Evolutionary conservation across 1,140 invertebrate genomes (phyloP).

Genomic region (Bombus confusus): DNA sequence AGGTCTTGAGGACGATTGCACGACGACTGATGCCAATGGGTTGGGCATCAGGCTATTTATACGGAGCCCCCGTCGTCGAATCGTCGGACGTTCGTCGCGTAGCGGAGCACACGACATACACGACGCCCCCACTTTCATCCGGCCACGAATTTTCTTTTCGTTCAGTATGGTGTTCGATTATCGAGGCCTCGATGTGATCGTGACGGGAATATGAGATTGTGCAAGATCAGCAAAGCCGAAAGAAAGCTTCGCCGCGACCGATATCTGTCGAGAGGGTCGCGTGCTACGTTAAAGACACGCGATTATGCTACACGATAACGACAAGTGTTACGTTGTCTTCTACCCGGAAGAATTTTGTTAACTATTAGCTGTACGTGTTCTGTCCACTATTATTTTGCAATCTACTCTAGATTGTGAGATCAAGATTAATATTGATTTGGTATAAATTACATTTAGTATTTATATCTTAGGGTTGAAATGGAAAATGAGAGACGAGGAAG

Average conservation of each 20-base stretch:
- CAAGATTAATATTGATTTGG: not conserved
- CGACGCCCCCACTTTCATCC: conserved; percentile 53
- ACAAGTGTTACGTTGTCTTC: conserved; percentile 35
- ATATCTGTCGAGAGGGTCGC: conserved; percentile 4
- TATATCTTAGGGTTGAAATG: too few species aligned
- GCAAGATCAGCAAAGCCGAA: conserved; percentile 18
- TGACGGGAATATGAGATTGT: conserved; percentile 69
- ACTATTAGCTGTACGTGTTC: not conserved
- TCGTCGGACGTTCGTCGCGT: conserved; percentile 52
- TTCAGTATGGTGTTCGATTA: conserved; percentile 83
- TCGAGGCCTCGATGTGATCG: conserved; percentile 77
- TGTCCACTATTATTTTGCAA: not conserved
- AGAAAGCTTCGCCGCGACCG: conserved; percentile 40
- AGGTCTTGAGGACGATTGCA: conserved; percentile 45
- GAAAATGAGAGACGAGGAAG: not conserved
- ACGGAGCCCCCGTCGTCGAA: conserved; percentile 72
- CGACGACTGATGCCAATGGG: conserved; percentile 78
- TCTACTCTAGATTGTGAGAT: not conserved
- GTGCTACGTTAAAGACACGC: conserved; percentile 1
- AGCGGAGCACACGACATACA: conserved; percentile 39
- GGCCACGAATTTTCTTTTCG: conserved; percentile 81
- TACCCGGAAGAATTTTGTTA: not conserved
- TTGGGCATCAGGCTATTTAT: conserved; percentile 80
- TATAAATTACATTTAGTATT: not conserved
- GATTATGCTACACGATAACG: conserved; percentile 23